These are phyloP conservation scores for Chaetops frenatus DNA, from an alignment of 2,113 vertebrate genomes.

Conservation along the genomic window DNA sequence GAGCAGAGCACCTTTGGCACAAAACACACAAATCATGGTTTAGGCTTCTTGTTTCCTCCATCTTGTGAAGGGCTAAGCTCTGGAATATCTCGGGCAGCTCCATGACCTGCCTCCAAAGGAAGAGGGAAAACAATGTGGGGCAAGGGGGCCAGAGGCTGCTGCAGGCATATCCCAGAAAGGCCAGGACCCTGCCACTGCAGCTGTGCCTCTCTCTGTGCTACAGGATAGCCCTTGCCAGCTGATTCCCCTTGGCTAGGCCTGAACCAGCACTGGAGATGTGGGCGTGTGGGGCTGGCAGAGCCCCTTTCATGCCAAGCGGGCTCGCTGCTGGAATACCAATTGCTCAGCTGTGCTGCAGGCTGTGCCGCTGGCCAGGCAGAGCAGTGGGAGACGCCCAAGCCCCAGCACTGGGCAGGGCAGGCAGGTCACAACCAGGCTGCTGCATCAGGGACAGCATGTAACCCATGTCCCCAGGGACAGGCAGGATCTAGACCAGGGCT, in stretches of 20 bases:
- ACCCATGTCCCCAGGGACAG: background rate
- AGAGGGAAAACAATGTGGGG: background rate
- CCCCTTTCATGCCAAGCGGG: background rate
- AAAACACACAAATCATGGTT: background rate
- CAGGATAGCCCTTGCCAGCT: background rate
- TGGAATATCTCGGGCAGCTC: background rate
- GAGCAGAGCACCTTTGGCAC: background rate
- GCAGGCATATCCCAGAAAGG: background rate
- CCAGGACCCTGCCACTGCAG: background rate
- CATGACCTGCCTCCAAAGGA: background rate
- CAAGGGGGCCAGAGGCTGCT: background rate
- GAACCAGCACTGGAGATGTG: background rate
- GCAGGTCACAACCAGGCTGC: background rate
- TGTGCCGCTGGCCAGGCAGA: background rate
- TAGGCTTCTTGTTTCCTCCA: background rate
- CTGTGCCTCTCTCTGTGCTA: background rate
- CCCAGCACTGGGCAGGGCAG: background rate
- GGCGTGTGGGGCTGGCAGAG: background rate
- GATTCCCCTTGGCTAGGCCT: background rate
- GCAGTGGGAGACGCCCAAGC: background rate
- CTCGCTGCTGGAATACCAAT: constrained; percentile 22
- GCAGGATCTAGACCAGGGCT: background rate
- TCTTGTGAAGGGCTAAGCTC: background rate
- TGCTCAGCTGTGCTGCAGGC: background rate
- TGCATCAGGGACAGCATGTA: fast-evolving